Percentiles rank a stretch among this genome's conserved stretches.
Conservation (phyloP, 2,888 invertebrate species). For the Endotricha flammealis region DNA sequence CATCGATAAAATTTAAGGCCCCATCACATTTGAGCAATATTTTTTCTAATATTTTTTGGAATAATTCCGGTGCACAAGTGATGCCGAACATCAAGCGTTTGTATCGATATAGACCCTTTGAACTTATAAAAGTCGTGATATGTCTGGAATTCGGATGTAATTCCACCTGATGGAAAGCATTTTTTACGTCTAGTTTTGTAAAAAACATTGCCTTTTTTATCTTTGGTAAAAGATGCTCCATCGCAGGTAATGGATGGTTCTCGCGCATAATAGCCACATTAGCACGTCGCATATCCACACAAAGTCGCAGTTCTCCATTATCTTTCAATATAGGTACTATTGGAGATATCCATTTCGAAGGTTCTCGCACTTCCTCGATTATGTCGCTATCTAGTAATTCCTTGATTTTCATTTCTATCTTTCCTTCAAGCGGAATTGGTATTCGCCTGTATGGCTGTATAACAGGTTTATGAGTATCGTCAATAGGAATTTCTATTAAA, state of each 20-base stretch:
- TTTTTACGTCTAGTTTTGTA: constrained; percentile 1
- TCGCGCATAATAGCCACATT: constrained; percentile 26
- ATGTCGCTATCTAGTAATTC: constrained; percentile 21
- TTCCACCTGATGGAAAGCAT: background rate
- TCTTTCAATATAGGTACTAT: constrained; percentile 24
- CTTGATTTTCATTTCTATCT: constrained; percentile 19
- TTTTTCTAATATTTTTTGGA: constrained; percentile 35
- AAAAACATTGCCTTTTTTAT: background rate
- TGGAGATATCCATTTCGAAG: constrained; percentile 24
- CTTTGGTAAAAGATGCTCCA: constrained; percentile 21
- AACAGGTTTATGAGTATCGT: constrained; percentile 13
- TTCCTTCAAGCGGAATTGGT: too few species aligned
- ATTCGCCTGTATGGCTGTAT: constrained; percentile 13
- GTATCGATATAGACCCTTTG: constrained; percentile 27
- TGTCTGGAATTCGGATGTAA: constrained; percentile 13
- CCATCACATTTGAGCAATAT: constrained; percentile 24
- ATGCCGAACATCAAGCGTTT: constrained; percentile 50
- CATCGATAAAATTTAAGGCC: constrained; percentile 25
- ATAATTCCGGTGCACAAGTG: constrained; percentile 41
- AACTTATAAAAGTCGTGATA: constrained; percentile 25
- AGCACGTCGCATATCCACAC: constrained; percentile 31
- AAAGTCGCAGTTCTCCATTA: constrained; percentile 23
- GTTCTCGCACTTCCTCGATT: constrained; percentile 21
- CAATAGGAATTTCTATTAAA: constrained; percentile 13
- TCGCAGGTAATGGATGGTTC: constrained; percentile 27